A percentile compares a stretch with the other conserved stretches of the same genome.
These are phyloP conservation scores for Serinus canaria DNA, from an alignment of 2,113 vertebrate genomes.

Conservation along the genomic window DNA sequence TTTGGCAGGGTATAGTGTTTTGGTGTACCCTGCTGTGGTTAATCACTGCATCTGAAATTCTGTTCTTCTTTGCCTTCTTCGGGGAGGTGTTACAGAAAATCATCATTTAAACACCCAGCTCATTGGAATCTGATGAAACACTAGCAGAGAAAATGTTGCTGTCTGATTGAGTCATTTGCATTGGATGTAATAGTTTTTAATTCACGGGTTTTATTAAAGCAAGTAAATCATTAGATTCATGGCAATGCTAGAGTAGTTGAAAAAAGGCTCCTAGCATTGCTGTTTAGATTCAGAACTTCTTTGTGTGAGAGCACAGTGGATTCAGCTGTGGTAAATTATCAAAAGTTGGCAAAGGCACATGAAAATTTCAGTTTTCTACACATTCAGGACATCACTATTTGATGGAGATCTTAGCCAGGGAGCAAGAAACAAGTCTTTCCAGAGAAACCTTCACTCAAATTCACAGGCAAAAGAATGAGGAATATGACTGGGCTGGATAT, in stretches of 20 bases:
- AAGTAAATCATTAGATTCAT: neutral
- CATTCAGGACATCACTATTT: neutral
- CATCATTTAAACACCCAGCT: neutral
- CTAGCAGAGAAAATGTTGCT: neutral
- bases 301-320: neutral
- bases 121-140: constrained; percentile 1
- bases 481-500: neutral
- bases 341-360: neutral
- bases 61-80: neutral
- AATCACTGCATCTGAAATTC: neutral
- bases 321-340: neutral
- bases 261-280: neutral
- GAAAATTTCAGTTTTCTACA: neutral
- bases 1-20: neutral
- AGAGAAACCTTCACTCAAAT: neutral
- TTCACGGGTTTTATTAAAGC: neutral
- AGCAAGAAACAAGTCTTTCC: neutral
- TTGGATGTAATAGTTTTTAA: neutral
- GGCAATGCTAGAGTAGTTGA: neutral
- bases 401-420: neutral
- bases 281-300: neutral
- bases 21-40: neutral
- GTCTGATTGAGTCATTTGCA: constrained; percentile 25
- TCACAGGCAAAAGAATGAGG: neutral
- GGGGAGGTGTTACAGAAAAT: neutral